Percentiles rank a stretch among this genome's conserved stretches.
phyloP scores from a whole-genome alignment of 37 sponge, comb jelly and placozoan species.

The Halisarca cf. caerulea region DNA sequence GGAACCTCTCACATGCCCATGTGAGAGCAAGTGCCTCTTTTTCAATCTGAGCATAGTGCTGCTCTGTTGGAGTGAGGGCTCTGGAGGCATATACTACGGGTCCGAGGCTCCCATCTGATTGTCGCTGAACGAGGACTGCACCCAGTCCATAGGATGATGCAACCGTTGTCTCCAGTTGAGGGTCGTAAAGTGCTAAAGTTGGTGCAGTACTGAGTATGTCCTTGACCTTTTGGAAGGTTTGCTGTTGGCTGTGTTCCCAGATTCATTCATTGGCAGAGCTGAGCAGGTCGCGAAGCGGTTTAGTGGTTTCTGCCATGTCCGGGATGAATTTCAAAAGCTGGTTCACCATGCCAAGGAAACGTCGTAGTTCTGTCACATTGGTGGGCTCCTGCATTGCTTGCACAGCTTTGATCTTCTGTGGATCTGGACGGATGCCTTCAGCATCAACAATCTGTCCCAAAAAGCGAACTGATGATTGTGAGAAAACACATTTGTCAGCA shows the following conservation, averaged over 20 bases:
- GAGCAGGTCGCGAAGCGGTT: constrained; percentile 23
- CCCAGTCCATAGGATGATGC: not conserved
- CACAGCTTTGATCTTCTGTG: not conserved
- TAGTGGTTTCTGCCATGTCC: constrained; percentile 9
- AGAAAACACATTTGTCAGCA: constrained; percentile 31
- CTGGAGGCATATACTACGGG: constrained; percentile 44
- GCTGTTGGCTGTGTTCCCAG: constrained; percentile 7
- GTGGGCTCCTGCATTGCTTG: not conserved
- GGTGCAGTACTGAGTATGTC: constrained; percentile 7
- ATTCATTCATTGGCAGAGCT: constrained; percentile 3
- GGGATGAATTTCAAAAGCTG: constrained; percentile 22
- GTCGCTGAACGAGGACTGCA: not conserved
- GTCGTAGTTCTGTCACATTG: constrained; percentile 26
- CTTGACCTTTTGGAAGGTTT: constrained; percentile 4
- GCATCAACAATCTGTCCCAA: constrained; percentile 37
- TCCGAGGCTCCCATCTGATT: not conserved
- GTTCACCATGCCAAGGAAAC: constrained; percentile 48
- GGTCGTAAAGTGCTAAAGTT: constrained; percentile 21
- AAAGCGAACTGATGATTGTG: not conserved
- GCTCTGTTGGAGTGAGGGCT: constrained; percentile 18
- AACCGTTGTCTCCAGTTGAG: not conserved
- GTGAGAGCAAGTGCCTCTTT: constrained; percentile 27
- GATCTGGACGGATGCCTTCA: constrained; percentile 13
- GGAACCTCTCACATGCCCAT: constrained; percentile 41
- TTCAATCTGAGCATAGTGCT: constrained; percentile 30